Evolutionary conservation across 2,797 vertebrate species (phyloP).

Genomic region (Takifugu rubripes): DNA sequence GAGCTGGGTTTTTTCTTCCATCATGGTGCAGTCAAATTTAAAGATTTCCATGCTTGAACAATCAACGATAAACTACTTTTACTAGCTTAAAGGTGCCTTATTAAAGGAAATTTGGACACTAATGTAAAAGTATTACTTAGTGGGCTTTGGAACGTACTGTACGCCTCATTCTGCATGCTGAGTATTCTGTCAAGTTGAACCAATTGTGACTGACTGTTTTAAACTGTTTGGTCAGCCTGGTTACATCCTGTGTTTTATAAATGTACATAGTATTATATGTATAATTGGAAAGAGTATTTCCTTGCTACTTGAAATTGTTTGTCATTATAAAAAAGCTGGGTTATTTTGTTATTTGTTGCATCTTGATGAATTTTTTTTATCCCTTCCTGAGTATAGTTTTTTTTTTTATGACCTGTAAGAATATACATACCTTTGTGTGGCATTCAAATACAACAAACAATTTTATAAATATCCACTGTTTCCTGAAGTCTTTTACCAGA

Average conservation of each 20-base stretch:
- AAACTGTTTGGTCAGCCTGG: slow-evolving; percentile 47
- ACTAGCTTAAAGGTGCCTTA: slow-evolving; percentile 32
- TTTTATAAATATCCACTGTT: slow-evolving; percentile 9
- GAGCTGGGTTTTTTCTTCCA: not conserved
- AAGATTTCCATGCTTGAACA: slow-evolving; percentile 60
- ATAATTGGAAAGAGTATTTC: slow-evolving; percentile 44
- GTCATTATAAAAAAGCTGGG: slow-evolving; percentile 57
- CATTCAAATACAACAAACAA: slow-evolving; percentile 50
- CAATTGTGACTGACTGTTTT: slow-evolving; percentile 60
- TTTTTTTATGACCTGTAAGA: slow-evolving; percentile 36
- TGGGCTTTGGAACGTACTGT: slow-evolving; percentile 52
- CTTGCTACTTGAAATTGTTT: slow-evolving; percentile 70
- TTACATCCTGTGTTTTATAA: slow-evolving; percentile 47
- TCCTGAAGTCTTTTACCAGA: not conserved
- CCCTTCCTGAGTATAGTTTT: slow-evolving; percentile 28
- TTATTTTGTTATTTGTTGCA: slow-evolving; percentile 20
- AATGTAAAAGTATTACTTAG: slow-evolving; percentile 39
- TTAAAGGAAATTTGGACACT: slow-evolving; percentile 53
- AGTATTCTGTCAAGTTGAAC: slow-evolving; percentile 15
- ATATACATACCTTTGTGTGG: slow-evolving; percentile 35
- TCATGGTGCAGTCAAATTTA: slow-evolving; percentile 23
- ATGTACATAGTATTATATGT: slow-evolving; percentile 59
- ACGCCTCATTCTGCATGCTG: slow-evolving; percentile 29
- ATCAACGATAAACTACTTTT: slow-evolving; percentile 53
- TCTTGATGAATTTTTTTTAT: slow-evolving; percentile 19